Conservation (phyloP, 92 coral and sea anemone species). For the Paragorgia papillata region DNA sequence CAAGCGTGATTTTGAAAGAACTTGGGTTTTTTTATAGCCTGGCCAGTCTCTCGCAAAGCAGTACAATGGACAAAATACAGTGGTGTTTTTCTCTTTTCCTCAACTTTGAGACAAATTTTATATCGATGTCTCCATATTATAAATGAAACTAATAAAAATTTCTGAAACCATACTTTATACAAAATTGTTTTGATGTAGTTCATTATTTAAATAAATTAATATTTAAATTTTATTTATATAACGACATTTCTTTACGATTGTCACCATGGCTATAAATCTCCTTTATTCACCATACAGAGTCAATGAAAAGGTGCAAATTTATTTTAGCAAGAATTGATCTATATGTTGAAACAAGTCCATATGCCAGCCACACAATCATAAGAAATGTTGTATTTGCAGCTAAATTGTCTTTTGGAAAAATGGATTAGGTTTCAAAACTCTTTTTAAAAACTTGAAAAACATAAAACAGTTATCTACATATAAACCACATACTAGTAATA, state of each 20-base stretch:
- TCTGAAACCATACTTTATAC: too few relatives aligned
- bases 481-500: background rate
- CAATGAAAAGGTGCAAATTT: too few relatives aligned
- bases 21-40: background rate
- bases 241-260: too few relatives aligned
- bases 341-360: too few relatives aligned
- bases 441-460: background rate
- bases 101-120: conserved; percentile 1
- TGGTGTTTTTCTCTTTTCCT: background rate
- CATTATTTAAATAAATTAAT: too few relatives aligned
- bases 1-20: conserved; percentile 9
- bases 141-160: too few relatives aligned
- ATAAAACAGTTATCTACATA: background rate
- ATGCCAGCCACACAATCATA: background rate
- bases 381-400: background rate
- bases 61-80: background rate
- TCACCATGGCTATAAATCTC: too few relatives aligned
- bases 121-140: background rate
- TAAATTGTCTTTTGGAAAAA: conserved; percentile 1
- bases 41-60: background rate
- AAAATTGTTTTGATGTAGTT: too few relatives aligned
- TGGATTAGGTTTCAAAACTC: background rate
- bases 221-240: too few relatives aligned
- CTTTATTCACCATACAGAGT: too few relatives aligned
- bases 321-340: too few relatives aligned